Percentiles rank a stretch among this genome's conserved stretches.
phyloP scores from a whole-genome alignment of 2,888 invertebrate species.

The Phasia obesa region DNA sequence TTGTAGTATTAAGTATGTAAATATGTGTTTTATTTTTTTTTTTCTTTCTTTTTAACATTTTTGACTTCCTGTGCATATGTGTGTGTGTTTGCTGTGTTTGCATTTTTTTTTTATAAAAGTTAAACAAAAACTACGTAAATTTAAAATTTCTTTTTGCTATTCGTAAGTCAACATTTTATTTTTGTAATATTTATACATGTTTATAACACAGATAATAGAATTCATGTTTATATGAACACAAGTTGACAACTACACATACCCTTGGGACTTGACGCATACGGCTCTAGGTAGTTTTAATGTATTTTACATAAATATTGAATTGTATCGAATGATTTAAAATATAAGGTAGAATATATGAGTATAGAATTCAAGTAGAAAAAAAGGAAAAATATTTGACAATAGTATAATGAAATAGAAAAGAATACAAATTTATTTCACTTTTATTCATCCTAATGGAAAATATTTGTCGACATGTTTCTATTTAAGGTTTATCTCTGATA shows the following conservation, averaged over 20 bases:
- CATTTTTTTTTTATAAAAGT: not conserved
- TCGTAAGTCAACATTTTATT: no score
- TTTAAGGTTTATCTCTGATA: not conserved
- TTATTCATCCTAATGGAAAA: slow-evolving; percentile 23
- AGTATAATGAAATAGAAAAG: slow-evolving; percentile 15
- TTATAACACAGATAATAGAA: slow-evolving; percentile 30
- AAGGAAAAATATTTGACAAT: not conserved
- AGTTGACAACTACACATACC: not conserved
- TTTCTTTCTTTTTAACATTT: slow-evolving; percentile 23
- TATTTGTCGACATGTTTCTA: slow-evolving; percentile 19
- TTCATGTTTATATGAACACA: not conserved
- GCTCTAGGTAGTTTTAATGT: slow-evolving; percentile 45
- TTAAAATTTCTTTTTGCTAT: not conserved
- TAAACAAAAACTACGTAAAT: not conserved
- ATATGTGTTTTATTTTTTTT: no score
- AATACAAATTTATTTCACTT: slow-evolving; percentile 23
- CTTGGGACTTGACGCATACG: slow-evolving; percentile 30
- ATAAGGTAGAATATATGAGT: not conserved
- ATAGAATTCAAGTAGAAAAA: not conserved
- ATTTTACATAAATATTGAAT: slow-evolving; percentile 53
- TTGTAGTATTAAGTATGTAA: slow-evolving; percentile 1
- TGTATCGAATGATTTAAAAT: slow-evolving; percentile 35
- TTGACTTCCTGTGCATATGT: slow-evolving; percentile 12
- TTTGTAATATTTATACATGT: slow-evolving; percentile 23
- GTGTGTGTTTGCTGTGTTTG: not conserved